phyloP scores from a whole-genome alignment of 2,888 invertebrate species.

The Plutella xylostella region DNA sequence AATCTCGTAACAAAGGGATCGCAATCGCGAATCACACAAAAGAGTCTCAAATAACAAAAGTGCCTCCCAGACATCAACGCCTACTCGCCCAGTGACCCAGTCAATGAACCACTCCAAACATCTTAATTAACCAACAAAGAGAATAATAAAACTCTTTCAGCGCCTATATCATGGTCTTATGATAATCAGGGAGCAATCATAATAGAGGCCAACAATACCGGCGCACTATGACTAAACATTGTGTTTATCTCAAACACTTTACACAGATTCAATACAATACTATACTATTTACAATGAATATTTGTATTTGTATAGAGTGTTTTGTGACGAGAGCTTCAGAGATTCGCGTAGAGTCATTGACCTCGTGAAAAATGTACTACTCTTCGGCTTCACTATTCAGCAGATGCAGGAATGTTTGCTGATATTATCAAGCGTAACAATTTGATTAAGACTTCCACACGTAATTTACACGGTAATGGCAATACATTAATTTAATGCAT shows the following conservation, averaged over 20 bases:
- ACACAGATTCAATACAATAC: constrained; percentile 39
- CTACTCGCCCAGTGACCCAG: constrained; percentile 44
- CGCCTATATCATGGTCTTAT: constrained; percentile 27
- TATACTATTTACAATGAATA: constrained; percentile 40
- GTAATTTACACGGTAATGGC: background rate
- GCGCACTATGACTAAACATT: constrained; percentile 30
- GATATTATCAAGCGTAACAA: too few relatives aligned
- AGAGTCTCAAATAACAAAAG: constrained; percentile 6
- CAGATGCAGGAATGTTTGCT: too few relatives aligned
- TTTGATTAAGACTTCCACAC: too few relatives aligned
- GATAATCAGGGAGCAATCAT: constrained; percentile 39
- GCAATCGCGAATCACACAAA: constrained; percentile 5
- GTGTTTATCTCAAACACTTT: constrained; percentile 45
- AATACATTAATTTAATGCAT: background rate
- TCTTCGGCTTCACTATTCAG: background rate
- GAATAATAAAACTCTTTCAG: constrained; percentile 39
- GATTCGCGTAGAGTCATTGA: constrained; percentile 41
- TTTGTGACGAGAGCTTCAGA: constrained; percentile 36
- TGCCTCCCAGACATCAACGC: constrained; percentile 30
- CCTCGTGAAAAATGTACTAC: constrained; percentile 22
- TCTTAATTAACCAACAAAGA: constrained; percentile 53
- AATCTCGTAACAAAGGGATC: too few relatives aligned
- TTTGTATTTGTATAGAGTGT: constrained; percentile 41
- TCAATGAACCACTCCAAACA: constrained; percentile 36
- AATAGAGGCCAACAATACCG: constrained; percentile 39